Percentiles rank a stretch among this genome's conserved stretches.
Conservation (phyloP, 1,140 invertebrate species). For the Drosophila ohnishii region DNA sequence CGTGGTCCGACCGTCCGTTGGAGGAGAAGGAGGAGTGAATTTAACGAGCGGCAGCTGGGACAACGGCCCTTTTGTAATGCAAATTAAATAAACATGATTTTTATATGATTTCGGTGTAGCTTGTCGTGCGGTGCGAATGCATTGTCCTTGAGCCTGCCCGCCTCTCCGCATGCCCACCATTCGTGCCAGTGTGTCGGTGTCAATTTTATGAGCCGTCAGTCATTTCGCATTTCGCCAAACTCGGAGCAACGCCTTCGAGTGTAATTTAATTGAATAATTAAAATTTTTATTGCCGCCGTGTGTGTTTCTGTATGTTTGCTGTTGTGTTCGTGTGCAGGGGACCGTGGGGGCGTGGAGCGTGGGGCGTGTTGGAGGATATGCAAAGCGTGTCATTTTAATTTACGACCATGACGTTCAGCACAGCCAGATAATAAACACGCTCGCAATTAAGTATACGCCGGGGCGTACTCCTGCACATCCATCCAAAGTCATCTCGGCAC, state of each 20-base stretch:
- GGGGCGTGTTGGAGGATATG: constrained; percentile 53
- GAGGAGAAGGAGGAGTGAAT: constrained; percentile 47
- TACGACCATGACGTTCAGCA: constrained; percentile 75
- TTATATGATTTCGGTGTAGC: constrained; percentile 66
- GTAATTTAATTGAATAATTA: constrained; percentile 82
- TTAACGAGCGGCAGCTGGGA: constrained; percentile 59
- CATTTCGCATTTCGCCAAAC: constrained; percentile 68
- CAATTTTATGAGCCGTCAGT: constrained; percentile 77
- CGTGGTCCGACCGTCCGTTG: constrained; percentile 23
- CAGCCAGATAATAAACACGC: constrained; percentile 77
- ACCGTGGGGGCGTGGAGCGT: not conserved
- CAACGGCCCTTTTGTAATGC: constrained; percentile 64
- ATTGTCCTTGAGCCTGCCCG: constrained; percentile 16
- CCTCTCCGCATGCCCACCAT: constrained; percentile 20
- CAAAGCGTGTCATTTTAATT: constrained; percentile 81
- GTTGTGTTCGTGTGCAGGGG: constrained; percentile 2
- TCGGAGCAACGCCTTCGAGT: constrained; percentile 70
- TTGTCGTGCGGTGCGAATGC: constrained; percentile 20
- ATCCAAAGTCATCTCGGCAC: constrained; percentile 26
- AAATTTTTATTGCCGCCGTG: constrained; percentile 74
- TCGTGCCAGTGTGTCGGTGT: constrained; percentile 60
- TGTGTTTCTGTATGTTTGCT: constrained; percentile 17
- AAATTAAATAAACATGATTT: constrained; percentile 81
- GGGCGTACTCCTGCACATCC: constrained; percentile 44
- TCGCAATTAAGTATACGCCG: constrained; percentile 71